Evolutionary conservation across 2,888 invertebrate species (phyloP), one percentile per base, ranked within the genome.

Genomic region (Orthosia gothica): DNA sequence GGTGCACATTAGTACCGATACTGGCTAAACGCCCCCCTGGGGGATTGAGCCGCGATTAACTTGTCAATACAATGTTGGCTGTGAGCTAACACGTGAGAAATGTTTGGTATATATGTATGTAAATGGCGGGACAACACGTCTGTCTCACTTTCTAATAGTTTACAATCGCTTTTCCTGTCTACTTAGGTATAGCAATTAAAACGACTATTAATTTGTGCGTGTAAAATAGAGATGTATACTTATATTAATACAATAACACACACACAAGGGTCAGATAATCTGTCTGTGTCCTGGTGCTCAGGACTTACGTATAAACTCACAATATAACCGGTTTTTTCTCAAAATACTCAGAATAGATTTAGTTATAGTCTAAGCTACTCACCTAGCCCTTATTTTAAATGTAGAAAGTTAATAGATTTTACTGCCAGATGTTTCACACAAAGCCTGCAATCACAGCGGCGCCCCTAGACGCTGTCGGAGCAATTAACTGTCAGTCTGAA

Each of bases 1-100:
- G 64, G 55, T 26, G n/a, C 18, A 52, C 63, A 63, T 70, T 70
- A 63, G 79, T 23, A 71, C n/a, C n/a, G 12, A 72, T 49, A 72
- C 81, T 40, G 16, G 50, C 50, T 49, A 26, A 63, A n/a, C 61
- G 18, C 32, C 40, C 71, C 59, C 64, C n/a, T 20, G 18, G 59
- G 64, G 49, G 12, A 3, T 45, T 45, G 9, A 26, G 47, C 45
- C 18, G 54, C 40, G 23, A 81, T 84, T 65, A 68, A 50, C 57
- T 50, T 84, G 69, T 75, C 82, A 55, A 75, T 70, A 76, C 55
- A 55, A 84, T 70, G 52, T 32, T 49, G 20, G 12, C 64, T 61
- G 57, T 54, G 47, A 68, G 57, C 57, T 47, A 32, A 49, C 12
- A 16, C 57, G 52, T 52, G 64, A 68, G 49, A 32, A 65, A 58